Evolutionary conservation across 1,140 invertebrate genomes (phyloP).

Genomic region (Drosophila mayri): DNA sequence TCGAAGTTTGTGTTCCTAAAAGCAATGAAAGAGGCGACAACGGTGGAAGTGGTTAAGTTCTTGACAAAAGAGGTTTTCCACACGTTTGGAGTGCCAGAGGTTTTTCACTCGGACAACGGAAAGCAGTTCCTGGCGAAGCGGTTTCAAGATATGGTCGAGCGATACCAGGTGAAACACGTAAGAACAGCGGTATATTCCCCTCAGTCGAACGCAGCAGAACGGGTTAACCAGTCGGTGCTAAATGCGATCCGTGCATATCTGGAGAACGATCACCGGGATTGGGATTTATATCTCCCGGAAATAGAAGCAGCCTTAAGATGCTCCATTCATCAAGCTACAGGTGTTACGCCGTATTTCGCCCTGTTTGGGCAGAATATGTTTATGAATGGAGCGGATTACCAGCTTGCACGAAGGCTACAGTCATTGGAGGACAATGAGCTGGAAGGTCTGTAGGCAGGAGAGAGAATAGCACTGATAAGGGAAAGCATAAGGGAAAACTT

Average conservation of each 20-base stretch:
- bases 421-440: background rate
- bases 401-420: background rate
- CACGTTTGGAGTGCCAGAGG: slow-evolving; percentile 1
- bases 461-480: background rate
- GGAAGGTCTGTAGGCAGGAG: background rate
- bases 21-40: background rate
- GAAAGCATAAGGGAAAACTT: background rate
- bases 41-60: background rate
- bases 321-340: too few species aligned
- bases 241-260: background rate
- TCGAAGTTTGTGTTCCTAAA: background rate
- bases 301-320: too few species aligned
- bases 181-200: background rate
- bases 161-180: background rate
- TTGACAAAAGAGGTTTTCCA: background rate
- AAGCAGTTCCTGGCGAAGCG: background rate
- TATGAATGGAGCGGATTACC: background rate
- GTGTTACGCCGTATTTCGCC: background rate
- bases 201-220: background rate
- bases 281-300: too few species aligned
- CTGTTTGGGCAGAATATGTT: too few species aligned
- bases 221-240: background rate
- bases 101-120: background rate
- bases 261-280: background rate
- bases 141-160: background rate